Percentiles rank a stretch among this genome's conserved stretches.
Evolutionary conservation across 1,140 invertebrate species (phyloP).

Genomic region (Holotrichia oblita): DNA sequence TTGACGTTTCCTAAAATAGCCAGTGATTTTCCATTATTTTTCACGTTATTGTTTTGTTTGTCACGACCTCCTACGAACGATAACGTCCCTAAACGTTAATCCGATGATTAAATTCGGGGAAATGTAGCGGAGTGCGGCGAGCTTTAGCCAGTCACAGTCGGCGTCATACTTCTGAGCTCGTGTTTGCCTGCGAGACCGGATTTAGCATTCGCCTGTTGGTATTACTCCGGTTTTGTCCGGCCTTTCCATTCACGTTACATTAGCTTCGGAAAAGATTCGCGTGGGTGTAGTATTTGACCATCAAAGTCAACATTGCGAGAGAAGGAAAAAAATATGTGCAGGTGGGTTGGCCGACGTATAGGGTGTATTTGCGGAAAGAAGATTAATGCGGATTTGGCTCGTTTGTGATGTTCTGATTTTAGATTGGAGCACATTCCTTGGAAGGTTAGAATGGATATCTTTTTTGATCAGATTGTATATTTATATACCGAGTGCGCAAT

Average conservation of each 20-base stretch:
- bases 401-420: too few species aligned
- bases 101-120: conserved; percentile 12
- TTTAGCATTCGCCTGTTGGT: background rate
- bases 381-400: background rate
- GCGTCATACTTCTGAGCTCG: background rate
- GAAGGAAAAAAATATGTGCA: background rate
- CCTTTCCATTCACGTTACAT: conserved; percentile 1
- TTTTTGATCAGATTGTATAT: too few species aligned
- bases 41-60: conserved; percentile 2
- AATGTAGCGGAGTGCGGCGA: background rate
- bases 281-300: background rate
- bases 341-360: background rate
- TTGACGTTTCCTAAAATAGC: background rate
- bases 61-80: background rate
- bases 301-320: background rate
- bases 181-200: background rate
- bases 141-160: background rate
- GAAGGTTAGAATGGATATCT: too few species aligned
- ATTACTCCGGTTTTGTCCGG: background rate
- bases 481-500: too few species aligned
- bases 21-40: background rate
- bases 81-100: background rate
- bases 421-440: too few species aligned
- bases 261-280: conserved; percentile 7
- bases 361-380: background rate